Evolutionary conservation across 2,113 vertebrate species (phyloP), one percentile per base, ranked within the genome.

Genomic region (Coregonus clupeaformis): DNA sequence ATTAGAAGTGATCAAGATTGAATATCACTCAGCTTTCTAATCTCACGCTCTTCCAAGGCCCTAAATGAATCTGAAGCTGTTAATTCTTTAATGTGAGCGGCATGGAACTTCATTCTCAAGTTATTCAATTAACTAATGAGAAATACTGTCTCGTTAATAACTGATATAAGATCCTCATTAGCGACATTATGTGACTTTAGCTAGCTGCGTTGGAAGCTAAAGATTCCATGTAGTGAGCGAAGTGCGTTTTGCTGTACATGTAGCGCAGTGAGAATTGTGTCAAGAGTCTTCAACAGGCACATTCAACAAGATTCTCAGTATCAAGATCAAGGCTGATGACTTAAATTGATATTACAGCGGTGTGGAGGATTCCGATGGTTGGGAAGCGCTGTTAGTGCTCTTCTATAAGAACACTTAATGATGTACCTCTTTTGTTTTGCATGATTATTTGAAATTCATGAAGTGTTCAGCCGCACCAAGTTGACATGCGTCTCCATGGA

Each of bases 391-490:
- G 22, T 25, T 25, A 73, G 79, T 74, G 3, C 24, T 64, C 72
- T 87, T 85, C 11, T 42, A 42, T 36, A 36, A 36, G 69, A 79
- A 77, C 71, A 75, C 85, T 82, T 91, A 89, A 90, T 90, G 89
- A 90, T 90, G 85, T 88, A 87, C 86, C 74, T 65, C 85, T 79
- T 88, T 89, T 92, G 90, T 83, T 90, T 91, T 91, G 88, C 88
- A 89, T 91, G 87, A 92, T 90, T 89, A 91, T 94, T 92, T 92
- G 89, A 88, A 91, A 92, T 92, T 92, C 90, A 92, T 92, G 87
- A 91, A 81, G 87, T 90, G 92, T 92, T 90, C 91, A 83, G 82
- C 85, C 81, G 79, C 86, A 90, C 86, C 84, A 85, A 88, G 87
- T 90, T 93, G 91, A 89, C 90, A 91, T 80, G 83, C 77, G 76